Conservation (phyloP, 2,113 vertebrate species). For the Prunella himalayana region DNA sequence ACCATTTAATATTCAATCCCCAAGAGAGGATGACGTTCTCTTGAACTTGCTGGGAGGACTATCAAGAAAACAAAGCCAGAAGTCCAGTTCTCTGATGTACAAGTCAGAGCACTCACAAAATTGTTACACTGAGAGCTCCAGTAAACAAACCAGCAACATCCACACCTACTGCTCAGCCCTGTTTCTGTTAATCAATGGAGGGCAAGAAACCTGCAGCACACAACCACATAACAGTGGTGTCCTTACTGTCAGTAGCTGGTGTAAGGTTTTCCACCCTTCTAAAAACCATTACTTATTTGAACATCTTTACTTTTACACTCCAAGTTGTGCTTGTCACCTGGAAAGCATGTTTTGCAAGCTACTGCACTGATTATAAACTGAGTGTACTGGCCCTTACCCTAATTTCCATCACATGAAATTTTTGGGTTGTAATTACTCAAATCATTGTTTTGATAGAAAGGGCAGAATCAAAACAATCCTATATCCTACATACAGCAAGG, state of each 20-base stretch:
- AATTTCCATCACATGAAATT: not conserved
- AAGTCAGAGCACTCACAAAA: not conserved
- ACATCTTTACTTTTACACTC: not conserved
- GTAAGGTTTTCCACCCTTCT: not conserved
- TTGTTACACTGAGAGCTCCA: not conserved
- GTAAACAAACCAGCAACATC: not conserved
- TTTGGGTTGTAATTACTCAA: not conserved
- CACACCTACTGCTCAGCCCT: rapidly evolving
- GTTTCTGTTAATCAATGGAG: not conserved
- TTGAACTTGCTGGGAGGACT: not conserved
- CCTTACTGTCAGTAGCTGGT: not conserved
- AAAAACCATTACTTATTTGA: not conserved
- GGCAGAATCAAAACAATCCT: not conserved
- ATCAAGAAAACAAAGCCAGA: not conserved
- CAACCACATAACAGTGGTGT: rapidly evolving
- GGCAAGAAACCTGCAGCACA: not conserved
- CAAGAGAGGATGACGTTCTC: not conserved
- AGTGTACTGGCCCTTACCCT: not conserved
- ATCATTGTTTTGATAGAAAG: not conserved
- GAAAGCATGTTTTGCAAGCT: not conserved
- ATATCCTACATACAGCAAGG: not conserved
- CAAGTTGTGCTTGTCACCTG: not conserved
- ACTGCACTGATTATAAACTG: not conserved
- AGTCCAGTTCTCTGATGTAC: not conserved
- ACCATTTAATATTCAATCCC: not conserved